phyloP scores from a whole-genome alignment of 2,888 invertebrate species.

The Aphidius colemani region DNA sequence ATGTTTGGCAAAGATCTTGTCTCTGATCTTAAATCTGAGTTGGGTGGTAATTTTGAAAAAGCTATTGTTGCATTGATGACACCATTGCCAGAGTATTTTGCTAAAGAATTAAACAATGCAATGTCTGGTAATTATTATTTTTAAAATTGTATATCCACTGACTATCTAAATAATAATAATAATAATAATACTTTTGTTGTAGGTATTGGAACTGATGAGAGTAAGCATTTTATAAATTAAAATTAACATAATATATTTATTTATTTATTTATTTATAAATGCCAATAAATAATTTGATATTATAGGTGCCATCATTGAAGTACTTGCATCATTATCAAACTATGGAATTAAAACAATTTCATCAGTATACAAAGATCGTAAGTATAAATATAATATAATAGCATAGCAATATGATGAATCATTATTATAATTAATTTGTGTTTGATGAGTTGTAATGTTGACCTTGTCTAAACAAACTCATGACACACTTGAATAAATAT shows the following conservation, averaged over 20 bases:
- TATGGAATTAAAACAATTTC: conserved; percentile 80
- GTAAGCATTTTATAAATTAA: conserved; percentile 43
- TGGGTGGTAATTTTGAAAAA: conserved; percentile 86
- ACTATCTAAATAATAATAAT: no score
- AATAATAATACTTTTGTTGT: no score
- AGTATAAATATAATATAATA: no score
- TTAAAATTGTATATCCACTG: no score
- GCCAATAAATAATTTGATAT: no score
- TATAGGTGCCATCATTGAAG: conserved; percentile 75
- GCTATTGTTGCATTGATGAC: conserved; percentile 83
- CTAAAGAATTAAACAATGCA: conserved; percentile 81
- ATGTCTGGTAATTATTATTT: conserved; percentile 78
- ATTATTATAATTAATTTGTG: background rate
- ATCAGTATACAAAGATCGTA: conserved; percentile 76
- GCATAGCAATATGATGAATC: no score
- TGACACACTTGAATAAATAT: no score
- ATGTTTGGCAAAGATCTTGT: conserved; percentile 86
- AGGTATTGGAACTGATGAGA: conserved; percentile 66
- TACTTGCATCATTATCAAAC: conserved; percentile 86
- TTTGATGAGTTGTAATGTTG: background rate
- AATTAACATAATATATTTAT: no score
- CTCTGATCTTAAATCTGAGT: conserved; percentile 84
- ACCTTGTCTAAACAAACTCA: background rate
- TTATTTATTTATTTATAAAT: no score
- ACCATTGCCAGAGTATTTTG: conserved; percentile 82